Evolutionary conservation across 2,113 vertebrate genomes (phyloP).

Genomic region (Thalassarche chlororhynchos): DNA sequence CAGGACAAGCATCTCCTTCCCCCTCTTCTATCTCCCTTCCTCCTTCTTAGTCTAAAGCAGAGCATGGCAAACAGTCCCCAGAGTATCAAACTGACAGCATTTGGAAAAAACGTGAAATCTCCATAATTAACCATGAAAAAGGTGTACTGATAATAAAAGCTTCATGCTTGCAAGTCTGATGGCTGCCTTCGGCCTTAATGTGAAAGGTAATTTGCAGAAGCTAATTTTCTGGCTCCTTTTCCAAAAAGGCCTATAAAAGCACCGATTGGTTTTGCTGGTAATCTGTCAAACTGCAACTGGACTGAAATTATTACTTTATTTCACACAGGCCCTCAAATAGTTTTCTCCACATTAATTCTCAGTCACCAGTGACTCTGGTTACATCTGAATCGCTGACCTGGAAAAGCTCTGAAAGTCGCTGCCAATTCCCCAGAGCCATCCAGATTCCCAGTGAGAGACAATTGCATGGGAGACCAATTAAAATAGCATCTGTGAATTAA

Average conservation of each 20-base stretch:
- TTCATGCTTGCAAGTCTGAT: background rate
- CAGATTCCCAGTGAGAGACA: conserved; percentile 18
- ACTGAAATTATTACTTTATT: conserved; percentile 16
- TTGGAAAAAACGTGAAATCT: background rate
- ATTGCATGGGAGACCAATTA: conserved; percentile 37
- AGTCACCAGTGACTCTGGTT: background rate
- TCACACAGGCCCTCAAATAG: background rate
- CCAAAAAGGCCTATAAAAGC: background rate
- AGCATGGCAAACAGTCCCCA: background rate
- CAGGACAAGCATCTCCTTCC: background rate
- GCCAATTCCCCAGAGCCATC: conserved; percentile 30
- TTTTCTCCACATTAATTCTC: conserved; percentile 15
- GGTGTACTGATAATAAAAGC: background rate
- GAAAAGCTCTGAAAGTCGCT: conserved; percentile 35
- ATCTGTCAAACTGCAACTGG: conserved; percentile 4
- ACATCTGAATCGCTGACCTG: conserved; percentile 1
- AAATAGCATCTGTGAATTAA: conserved; percentile 52
- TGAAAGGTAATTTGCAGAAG: conserved; percentile 3
- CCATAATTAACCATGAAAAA: background rate
- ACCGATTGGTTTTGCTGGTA: background rate
- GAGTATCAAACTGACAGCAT: background rate
- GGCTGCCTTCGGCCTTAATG: background rate
- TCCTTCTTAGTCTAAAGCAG: background rate
- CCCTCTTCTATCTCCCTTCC: background rate
- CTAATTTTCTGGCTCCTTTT: background rate